Base-by-base conservation (phyloP, 2,113 vertebrate genomes). In the Lanius collurio region DNA sequence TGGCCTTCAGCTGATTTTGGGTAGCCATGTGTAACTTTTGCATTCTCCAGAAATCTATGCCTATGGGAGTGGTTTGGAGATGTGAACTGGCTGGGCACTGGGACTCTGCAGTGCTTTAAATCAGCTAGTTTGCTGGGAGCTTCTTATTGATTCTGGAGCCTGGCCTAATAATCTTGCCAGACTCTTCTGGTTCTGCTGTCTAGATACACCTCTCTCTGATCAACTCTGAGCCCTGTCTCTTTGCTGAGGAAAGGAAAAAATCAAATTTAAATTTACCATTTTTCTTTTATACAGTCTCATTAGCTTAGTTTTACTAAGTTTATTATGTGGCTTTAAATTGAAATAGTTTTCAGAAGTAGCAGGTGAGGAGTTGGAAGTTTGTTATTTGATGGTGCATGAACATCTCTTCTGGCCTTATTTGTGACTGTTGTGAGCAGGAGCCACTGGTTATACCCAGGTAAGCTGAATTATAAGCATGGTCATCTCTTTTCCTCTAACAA, bases 81-180 rank as follows among this genome's bases (percentile, higher is more conserved):
- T 0, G 9, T 13, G 64, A 90, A 76, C 59, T 87, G 86, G 74
- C 70, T 42, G 30, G n/a, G 41, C 18, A 80, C 79, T 63, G 79
- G 37, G 71, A 39, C 80, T 87, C 83, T 94, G 95, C 93, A 92
- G 91, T 89, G 73, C 60, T 95, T 89, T 92, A 93, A 93, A 94
- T 93, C 86, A 89, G 33, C 21, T 59, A 47, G 78, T 74, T 75
- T 93, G 73, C 60, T 95, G 73, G 33, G 1, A 13, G 52, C 60
- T 78, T 78, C 83, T 71, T 85, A 76, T 78, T 94, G 93, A 68
- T 90, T 75, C 64, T 87, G 55, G 33, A 91, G 64, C 24, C 60
- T 90, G 68, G 47, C 21, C 49, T 87, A 42, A 70, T 77, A 86
- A 67, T 86, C 63, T 74, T 88, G 13, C 55, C 92, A 71, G 73